Evolutionary conservation across 2,888 invertebrate species (phyloP).

Genomic region (Gastracanthus pulcherrimus): DNA sequence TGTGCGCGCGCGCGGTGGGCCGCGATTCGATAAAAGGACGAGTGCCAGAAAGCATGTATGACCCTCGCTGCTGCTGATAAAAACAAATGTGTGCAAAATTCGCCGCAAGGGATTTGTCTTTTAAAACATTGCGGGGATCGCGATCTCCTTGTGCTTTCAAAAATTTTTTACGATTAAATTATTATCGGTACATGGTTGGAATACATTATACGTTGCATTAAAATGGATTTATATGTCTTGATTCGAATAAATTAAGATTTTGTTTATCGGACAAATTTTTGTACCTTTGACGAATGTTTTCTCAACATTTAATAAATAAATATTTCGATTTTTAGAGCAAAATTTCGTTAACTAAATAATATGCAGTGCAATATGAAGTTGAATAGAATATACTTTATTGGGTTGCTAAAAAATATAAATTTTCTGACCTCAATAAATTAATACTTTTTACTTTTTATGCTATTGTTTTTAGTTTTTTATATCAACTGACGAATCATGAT

Average conservation of each 20-base stretch:
- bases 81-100: not conserved
- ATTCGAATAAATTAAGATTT: not conserved
- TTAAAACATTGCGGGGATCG: not conserved
- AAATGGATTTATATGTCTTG: not conserved
- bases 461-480: not conserved
- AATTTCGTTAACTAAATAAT: not conserved
- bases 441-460: too few relatives aligned
- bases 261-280: not conserved
- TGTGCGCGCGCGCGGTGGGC: not conserved
- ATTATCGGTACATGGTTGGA: not conserved
- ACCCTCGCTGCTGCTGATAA: not conserved
- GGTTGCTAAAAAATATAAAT: not conserved
- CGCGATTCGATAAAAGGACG: not conserved
- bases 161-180: not conserved
- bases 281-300: not conserved
- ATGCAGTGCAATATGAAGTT: not conserved
- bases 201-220: too few relatives aligned
- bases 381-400: too few relatives aligned
- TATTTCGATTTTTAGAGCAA: not conserved
- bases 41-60: too few relatives aligned
- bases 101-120: not conserved
- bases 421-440: too few relatives aligned
- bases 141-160: not conserved
- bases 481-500: not conserved
- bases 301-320: not conserved